Base-by-base conservation (phyloP, 64 coral and sea anemone genomes). In the Dendronephthya gigantea region DNA sequence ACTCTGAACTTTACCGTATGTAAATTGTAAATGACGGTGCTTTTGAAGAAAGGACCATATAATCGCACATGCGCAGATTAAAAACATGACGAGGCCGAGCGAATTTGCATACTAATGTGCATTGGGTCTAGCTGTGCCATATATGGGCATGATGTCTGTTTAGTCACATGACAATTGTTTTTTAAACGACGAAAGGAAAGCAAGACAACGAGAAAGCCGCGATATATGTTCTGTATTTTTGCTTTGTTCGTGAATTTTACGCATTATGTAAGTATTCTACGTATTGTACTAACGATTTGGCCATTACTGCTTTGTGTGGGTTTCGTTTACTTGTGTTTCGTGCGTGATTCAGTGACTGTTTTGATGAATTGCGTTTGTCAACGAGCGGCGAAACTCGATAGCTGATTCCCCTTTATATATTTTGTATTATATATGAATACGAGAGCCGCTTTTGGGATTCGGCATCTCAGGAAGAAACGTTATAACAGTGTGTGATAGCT, bases 81-180 rank as follows among this genome's bases (percentile, higher is more conserved):
- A 11, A 4, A 45, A 45, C 4, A 4, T 45, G 41, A 45, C 41
- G 11, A 4, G 41, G 41, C 41, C 41, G 41, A 45, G 41, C 41
- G n/a, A 45, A 6, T 45, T 45, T 45, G 41, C 41, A 45, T 45
- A 45, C 41, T 45, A 45, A 45, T 6, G 41, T 45, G 41, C 55
- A 19, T 27, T 62, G 55, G 55, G 55, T 62, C 55, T 7, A n/a
- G 25, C 17, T 35, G 37, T 10, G 34, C 72, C 32, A 79, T 79
- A 33, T 79, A 79, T 79, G 72, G 72, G 72, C 72, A 79, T 36
- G 22, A 79, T 79, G 72, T 79, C 72, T 79, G 31, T 79, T 79
- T 79, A 5, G 72, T 79, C 72, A 79, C 72, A 79, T 79, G 72
- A 79, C 36, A 34, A 79, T 79, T 79, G 72, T 79, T 13, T 79